Evolutionary conservation across 2,797 vertebrate genomes (phyloP).

Genomic region (Heteromormyrus szaboi): DNA sequence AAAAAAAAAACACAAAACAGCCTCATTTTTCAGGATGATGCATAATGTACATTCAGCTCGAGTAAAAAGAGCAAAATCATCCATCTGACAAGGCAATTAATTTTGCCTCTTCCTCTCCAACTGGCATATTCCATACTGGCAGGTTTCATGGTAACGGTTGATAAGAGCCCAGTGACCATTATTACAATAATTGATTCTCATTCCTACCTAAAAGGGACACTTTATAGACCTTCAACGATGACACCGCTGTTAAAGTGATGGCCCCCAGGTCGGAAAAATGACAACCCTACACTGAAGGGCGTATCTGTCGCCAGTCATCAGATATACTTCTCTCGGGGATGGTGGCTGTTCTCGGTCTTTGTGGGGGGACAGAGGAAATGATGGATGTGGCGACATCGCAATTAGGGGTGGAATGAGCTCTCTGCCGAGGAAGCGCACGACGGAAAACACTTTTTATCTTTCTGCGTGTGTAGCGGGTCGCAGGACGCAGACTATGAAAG

Average conservation of each 20-base stretch:
- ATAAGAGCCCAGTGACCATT: conserved; percentile 48
- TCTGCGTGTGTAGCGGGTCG: not conserved
- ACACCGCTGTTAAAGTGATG: conserved; percentile 36
- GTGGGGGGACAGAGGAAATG: not conserved
- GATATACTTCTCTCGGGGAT: conserved; percentile 36
- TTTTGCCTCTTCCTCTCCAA: conserved; percentile 34
- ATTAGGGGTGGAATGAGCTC: not conserved
- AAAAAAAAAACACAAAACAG: not conserved
- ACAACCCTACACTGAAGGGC: conserved; percentile 44
- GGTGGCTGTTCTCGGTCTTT: conserved; percentile 29
- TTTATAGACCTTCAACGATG: conserved; percentile 30
- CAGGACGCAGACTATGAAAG: not conserved
- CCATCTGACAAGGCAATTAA: conserved; percentile 6
- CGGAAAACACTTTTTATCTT: not conserved
- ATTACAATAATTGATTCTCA: conserved; percentile 50
- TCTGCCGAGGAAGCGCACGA: not conserved
- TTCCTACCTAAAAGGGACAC: conserved; percentile 41
- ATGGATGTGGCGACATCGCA: not conserved
- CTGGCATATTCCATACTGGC: conserved; percentile 44
- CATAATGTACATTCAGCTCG: conserved; percentile 1
- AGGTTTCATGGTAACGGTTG: conserved; percentile 50
- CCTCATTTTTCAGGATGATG: not conserved
- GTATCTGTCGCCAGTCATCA: conserved; percentile 24
- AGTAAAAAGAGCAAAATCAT: conserved; percentile 1
- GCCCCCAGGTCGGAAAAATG: conserved; percentile 38